Evolutionary conservation across 2,113 vertebrate genomes (phyloP).

Genomic region (Cottus gobio): DNA sequence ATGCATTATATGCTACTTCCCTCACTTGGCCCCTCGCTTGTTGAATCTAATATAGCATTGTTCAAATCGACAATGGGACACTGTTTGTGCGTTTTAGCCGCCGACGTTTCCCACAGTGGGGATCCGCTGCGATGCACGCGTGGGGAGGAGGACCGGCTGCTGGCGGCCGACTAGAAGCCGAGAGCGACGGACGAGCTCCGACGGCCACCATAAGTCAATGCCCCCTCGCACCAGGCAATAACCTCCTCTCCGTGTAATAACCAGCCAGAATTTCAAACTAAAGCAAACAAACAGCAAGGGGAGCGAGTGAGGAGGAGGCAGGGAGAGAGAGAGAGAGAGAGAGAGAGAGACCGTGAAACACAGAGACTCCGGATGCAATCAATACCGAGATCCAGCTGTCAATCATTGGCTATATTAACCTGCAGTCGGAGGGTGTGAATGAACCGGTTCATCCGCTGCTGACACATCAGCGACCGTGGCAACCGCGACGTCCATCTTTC

Average conservation of each 20-base stretch:
- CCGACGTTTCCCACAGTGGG: not conserved
- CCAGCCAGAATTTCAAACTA: conserved; percentile 71
- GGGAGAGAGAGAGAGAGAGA: conserved; percentile 1
- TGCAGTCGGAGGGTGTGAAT: conserved; percentile 27
- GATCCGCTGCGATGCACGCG: too few species aligned
- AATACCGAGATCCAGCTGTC: conserved; percentile 74
- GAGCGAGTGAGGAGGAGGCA: not conserved
- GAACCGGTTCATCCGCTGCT: conserved; percentile 40
- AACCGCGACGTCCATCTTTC: not conserved
- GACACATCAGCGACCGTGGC: conserved; percentile 12
- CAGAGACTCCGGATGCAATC: conserved; percentile 68
- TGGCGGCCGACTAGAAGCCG: conserved; percentile 1
- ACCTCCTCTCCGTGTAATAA: conserved; percentile 78
- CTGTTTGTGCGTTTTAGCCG: conserved; percentile 16
- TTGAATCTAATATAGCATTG: conserved; percentile 58
- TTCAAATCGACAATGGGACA: conserved; percentile 44
- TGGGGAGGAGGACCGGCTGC: too few species aligned
- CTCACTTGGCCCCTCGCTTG: conserved; percentile 18
- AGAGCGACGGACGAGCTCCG: too few species aligned
- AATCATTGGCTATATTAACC: conserved; percentile 73
- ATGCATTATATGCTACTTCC: conserved; percentile 55
- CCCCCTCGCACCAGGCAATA: conserved; percentile 76
- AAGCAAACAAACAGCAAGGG: conserved; percentile 64
- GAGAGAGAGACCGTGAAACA: conserved; percentile 25
- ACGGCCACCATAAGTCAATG: conserved; percentile 61